Evolutionary conservation across 23 tunicate genomes (phyloP).

Genomic region (Clavelina lepadiformis): DNA sequence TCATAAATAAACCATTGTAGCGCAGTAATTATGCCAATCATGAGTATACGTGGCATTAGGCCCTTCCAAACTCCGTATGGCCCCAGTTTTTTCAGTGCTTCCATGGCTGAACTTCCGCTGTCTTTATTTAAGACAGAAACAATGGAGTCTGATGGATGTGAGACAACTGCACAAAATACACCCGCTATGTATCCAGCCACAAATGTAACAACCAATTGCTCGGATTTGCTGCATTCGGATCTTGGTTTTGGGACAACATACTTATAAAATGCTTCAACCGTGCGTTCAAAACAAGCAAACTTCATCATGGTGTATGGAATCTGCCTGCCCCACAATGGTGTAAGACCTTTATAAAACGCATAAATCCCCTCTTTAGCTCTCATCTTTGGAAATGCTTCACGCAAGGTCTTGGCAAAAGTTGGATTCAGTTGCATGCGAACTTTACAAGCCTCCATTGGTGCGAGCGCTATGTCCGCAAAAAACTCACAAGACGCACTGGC

Average conservation of each 20-base stretch:
- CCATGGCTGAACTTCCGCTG: constrained; percentile 52
- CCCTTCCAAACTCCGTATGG: constrained; percentile 91
- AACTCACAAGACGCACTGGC: constrained; percentile 95
- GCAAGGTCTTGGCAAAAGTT: constrained; percentile 76
- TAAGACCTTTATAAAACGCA: constrained; percentile 85
- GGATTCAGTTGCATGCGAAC: constrained; percentile 92
- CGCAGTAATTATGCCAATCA: constrained; percentile 94
- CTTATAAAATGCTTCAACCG: constrained; percentile 88
- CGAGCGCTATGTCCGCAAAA: constrained; percentile 89
- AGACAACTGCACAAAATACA: constrained; percentile 92
- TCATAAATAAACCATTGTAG: constrained; percentile 98
- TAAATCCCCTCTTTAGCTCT: constrained; percentile 78
- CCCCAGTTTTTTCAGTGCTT: constrained; percentile 81
- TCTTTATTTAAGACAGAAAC: constrained; percentile 86
- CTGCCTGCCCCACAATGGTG: constrained; percentile 86
- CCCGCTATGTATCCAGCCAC: constrained; percentile 98
- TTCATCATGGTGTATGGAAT: constrained; percentile 99
- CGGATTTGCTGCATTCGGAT: constrained; percentile 64
- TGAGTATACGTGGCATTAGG: constrained; percentile 75
- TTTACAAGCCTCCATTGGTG: constrained; percentile 94
- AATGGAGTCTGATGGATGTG: constrained; percentile 94
- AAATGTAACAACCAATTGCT: constrained; percentile 86
- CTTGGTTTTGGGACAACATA: constrained; percentile 83
- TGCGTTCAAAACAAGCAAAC: constrained; percentile 95
- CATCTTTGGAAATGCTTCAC: constrained; percentile 97